Base-by-base conservation (phyloP, 1,140 invertebrate species). In the Drosophila lacteicornis region DNA sequence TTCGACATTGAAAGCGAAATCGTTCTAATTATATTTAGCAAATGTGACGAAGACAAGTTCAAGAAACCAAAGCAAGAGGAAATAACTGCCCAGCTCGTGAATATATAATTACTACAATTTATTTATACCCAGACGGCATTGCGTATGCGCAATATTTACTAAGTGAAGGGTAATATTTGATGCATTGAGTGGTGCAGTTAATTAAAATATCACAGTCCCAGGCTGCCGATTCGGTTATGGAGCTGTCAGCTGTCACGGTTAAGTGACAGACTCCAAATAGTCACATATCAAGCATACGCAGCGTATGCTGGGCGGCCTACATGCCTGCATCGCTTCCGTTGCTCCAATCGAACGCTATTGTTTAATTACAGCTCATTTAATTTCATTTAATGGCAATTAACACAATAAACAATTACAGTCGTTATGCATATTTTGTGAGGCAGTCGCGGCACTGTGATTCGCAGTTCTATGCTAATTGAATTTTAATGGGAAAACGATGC, bases 341-440 rank as follows among this genome's bases (percentile, higher is more conserved):
- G n/a, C 22, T 40, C 47, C 25, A 36, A 56, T 71, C 43, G 45
- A 42, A 50, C 33, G 22, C 62, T 30, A 69, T 79, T 75, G 46
- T 81, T 77, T 66, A 61, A 67, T 83, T 69, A 83, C 66, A 68
- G 22, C 62, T 75, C 47, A 69, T 65, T 84, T 53, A 55, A 68
- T 77, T 80, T 58, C 53, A 76, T 76, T 83, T 68, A 84, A 77
- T 55, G 76, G 38, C 71, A 80, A 77, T 84, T 71, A 68, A 67
- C 56, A 75, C 77, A 75, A 57, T 47, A 63, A 67, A 67, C 46
- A 67, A 67, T 66, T 46, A 40, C 53, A 76, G 43, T 49, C 42
- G 47, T 55, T 66, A 53, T 83, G 50, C 61, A 75, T 63, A 80
- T 68, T 56, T 78, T 59, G 43, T 50, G 68, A 11, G 25, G 30